A percentile compares a stretch with the other conserved stretches of the same genome.
phyloP scores from a whole-genome alignment of 2,797 vertebrate genomes.

The Brachyalestes nurse region DNA sequence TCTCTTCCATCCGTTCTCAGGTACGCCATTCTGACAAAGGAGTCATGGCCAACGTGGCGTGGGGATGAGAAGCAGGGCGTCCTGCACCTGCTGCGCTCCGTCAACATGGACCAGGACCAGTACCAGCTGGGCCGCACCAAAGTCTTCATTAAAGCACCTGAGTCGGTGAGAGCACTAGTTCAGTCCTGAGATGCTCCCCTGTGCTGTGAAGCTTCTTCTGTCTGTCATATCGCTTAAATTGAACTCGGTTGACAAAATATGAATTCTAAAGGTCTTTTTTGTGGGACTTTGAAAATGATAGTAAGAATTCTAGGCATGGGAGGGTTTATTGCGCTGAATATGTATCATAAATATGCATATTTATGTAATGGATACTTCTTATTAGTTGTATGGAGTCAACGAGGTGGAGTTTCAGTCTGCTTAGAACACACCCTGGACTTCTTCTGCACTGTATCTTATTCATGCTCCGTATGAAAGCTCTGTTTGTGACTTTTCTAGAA shows the following conservation, averaged over 20 bases:
- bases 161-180: conserved; percentile 83
- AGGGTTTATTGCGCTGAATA: neutral
- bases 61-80: conserved; percentile 97
- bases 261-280: too few relatives aligned
- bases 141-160: conserved; percentile 95
- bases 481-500: conserved; percentile 71
- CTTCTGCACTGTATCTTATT: conserved; percentile 68
- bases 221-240: too few relatives aligned
- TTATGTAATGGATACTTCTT: neutral
- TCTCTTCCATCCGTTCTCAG: conserved; percentile 67
- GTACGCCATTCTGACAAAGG: conserved; percentile 95
- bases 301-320: neutral
- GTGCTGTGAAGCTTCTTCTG: neutral
- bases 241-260: too few relatives aligned
- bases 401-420: conserved; percentile 27
- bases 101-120: conserved; percentile 96
- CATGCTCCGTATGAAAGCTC: conserved; percentile 74
- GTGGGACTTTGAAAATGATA: too few relatives aligned
- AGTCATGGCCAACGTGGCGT: conserved; percentile 94
- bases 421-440: conserved; percentile 66
- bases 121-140: conserved; percentile 93
- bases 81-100: conserved; percentile 88
- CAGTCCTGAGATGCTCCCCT: neutral
- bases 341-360: neutral
- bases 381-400: neutral